These are phyloP conservation scores for Heterotilapia buettikoferi DNA, from an alignment of 2,113 vertebrate genomes.

Conservation along the genomic window DNA sequence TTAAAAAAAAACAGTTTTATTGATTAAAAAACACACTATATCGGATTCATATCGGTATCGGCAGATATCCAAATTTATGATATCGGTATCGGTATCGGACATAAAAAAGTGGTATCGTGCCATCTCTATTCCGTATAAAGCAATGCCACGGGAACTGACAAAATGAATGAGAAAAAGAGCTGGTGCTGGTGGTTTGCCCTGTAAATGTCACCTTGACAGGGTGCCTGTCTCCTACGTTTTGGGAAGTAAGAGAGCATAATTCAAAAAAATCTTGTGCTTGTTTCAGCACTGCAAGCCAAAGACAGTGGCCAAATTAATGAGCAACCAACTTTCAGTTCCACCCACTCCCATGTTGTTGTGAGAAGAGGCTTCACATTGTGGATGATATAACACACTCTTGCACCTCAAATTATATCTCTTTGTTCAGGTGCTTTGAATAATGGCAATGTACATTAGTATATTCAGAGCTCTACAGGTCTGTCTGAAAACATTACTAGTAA, in stretches of 20 bases:
- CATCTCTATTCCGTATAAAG: not conserved
- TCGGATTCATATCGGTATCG: too few species aligned
- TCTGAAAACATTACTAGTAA: conserved; percentile 35
- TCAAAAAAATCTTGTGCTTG: not conserved
- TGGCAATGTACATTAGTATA: conserved; percentile 18
- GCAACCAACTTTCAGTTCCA: conserved; percentile 22
- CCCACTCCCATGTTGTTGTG: conserved; percentile 33
- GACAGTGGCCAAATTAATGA: conserved; percentile 35
- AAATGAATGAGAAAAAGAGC: not conserved
- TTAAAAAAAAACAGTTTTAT: too few species aligned
- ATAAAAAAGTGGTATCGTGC: too few species aligned
- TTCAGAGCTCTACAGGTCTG: conserved; percentile 14
- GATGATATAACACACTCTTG: conserved; percentile 34
- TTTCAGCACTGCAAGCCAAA: not conserved
- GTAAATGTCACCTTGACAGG: not conserved
- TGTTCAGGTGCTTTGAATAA: conserved; percentile 41
- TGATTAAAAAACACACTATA: too few species aligned
- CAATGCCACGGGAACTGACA: not conserved
- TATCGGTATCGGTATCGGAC: too few species aligned
- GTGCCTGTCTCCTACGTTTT: not conserved
- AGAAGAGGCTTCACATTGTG: conserved; percentile 21
- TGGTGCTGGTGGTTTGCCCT: not conserved
- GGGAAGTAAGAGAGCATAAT: not conserved
- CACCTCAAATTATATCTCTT: conserved; percentile 18
- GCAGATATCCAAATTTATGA: too few species aligned